These are phyloP conservation scores for Theretra japonica DNA, from an alignment of 2,888 invertebrate species.

Conservation along the genomic window DNA sequence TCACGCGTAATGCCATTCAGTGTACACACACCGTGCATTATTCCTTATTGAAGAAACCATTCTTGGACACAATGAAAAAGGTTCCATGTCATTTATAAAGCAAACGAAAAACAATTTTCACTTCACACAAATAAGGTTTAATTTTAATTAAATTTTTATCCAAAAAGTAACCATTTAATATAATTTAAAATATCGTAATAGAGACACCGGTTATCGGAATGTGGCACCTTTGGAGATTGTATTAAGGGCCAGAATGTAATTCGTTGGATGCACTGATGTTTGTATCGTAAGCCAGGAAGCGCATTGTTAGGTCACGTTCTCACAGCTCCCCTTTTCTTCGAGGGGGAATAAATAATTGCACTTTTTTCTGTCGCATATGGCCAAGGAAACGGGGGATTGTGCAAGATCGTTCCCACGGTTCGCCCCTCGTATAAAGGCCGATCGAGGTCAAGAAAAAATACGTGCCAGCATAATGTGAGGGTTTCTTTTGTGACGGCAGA, in stretches of 20 bases:
- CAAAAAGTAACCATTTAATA: conserved; percentile 62
- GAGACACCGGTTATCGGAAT: conserved; percentile 58
- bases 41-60: conserved; percentile 73
- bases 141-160: conserved; percentile 42
- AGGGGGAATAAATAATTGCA: conserved; percentile 85
- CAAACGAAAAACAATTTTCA: conserved; percentile 47
- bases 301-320: conserved; percentile 85
- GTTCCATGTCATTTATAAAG: conserved; percentile 34
- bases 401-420: conserved; percentile 83
- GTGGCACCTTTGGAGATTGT: conserved; percentile 55
- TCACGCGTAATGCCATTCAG: conserved; percentile 81
- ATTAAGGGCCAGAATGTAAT: conserved; percentile 68
- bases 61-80: conserved; percentile 52
- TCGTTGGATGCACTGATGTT: conserved; percentile 59
- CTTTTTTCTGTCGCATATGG: conserved; percentile 85
- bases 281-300: conserved; percentile 83
- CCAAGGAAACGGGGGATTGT: conserved; percentile 81
- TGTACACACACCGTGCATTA: conserved; percentile 62
- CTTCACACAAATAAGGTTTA: conserved; percentile 40
- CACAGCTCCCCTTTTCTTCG: conserved; percentile 84
- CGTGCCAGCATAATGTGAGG: conserved; percentile 78
- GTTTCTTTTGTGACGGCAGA: conserved; percentile 80
- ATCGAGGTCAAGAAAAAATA: conserved; percentile 84
- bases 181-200: conserved; percentile 67
- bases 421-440: conserved; percentile 80